phyloP scores from a whole-genome alignment of 1,140 invertebrate genomes.

The Pygmarrhopalites habei region DNA sequence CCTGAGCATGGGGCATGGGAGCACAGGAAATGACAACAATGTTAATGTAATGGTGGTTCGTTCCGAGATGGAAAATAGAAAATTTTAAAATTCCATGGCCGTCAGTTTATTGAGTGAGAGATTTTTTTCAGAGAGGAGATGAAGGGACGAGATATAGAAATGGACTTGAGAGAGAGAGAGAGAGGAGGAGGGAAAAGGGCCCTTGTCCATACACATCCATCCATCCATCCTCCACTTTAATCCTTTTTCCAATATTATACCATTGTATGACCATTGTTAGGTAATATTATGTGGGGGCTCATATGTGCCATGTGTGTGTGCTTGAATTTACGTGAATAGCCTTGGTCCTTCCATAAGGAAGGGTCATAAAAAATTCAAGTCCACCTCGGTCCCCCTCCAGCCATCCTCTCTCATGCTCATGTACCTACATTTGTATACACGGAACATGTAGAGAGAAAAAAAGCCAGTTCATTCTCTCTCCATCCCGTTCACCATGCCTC shows the following conservation, averaged over 20 bases:
- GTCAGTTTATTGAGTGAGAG: conserved; percentile 11
- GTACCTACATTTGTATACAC: too few species aligned
- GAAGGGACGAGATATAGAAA: neutral
- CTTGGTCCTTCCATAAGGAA: conserved; percentile 9
- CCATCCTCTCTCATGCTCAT: neutral
- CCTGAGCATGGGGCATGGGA: too few species aligned
- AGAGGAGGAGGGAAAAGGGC: conserved; percentile 1
- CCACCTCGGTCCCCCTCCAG: conserved; percentile 13
- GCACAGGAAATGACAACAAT: too few species aligned
- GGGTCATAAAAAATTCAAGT: conserved; percentile 18
- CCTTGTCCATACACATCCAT: conserved; percentile 12
- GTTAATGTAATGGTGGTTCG: too few species aligned
- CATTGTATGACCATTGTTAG: conserved; percentile 10
- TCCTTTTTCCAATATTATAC: conserved; percentile 10
- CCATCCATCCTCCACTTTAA: conserved; percentile 1
- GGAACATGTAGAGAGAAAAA: too few species aligned
- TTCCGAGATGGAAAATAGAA: too few species aligned
- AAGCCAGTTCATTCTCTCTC: conserved; percentile 3
- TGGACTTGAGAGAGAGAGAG: neutral
- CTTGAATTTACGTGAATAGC: conserved; percentile 4
- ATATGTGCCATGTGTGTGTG: conserved; percentile 6
- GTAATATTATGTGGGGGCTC: conserved; percentile 11
- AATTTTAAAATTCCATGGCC: conserved; percentile 12
- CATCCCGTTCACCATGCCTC: too few species aligned
- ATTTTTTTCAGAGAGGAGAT: conserved; percentile 4